Base-by-base conservation (phyloP, 2,113 vertebrate species). In the Lipophrys pholis region DNA sequence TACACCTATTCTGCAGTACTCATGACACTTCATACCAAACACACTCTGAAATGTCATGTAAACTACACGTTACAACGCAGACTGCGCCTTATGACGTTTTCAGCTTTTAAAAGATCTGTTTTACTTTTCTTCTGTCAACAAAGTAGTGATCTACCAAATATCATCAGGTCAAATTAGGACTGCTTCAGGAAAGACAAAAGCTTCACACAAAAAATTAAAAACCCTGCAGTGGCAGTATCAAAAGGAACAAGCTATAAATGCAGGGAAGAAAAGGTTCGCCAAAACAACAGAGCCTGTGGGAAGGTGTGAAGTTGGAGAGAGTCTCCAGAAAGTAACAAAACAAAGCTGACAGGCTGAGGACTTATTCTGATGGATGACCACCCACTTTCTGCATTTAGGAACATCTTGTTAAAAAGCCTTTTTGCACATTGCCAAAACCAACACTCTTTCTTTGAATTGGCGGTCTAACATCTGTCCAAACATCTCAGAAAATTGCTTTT, bases 291-390 rank as follows among this genome's bases (percentile, higher is more conserved):
- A 55, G 15, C 50, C 7, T 53, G 7, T n/a, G 5, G 11, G n/a
- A 49, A 56, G n/a, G 9, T 38, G 38, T 57, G 30, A 43, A 49
- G 46, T 40, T 45, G 38, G 9, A 78, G 46, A 53, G 40, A 65
- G 8, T 53, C 15, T 36, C 21, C 30, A 66, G 35, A 51, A 4
- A n/a, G 54, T 8, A 46, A 30, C 9, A 56, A 51, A 57, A 39
- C 15, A 55, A 40, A 65, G 30, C 11, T 21, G 21, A 52, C 5
- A 45, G 52, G 52, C 43, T 12, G 30, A 48, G 9, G 8, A n/a
- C 36, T 43, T 14, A 38, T 65, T 17, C 36, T 51, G 4, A 57
- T 36, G 42, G 41, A 62, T 21, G 49, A 62, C 46, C 6, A 58
- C 30, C 36, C 1, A 0, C 48, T 41, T 5, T 41, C 11, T 6